Conservation (phyloP, 2,113 vertebrate species). For the Formicarius rufipectus region DNA sequence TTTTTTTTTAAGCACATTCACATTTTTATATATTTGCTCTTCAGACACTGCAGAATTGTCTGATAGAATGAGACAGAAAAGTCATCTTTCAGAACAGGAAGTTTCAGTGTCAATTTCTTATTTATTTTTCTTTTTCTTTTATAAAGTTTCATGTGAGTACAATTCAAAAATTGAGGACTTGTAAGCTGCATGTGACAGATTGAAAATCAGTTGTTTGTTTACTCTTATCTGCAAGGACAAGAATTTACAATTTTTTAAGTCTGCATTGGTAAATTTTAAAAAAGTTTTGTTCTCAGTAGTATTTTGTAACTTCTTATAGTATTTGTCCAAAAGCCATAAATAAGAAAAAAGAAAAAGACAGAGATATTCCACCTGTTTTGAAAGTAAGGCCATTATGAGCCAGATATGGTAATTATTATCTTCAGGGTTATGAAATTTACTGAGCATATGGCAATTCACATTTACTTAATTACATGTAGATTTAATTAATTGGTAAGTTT, state of each 20-base stretch:
- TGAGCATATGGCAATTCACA: conserved; percentile 29
- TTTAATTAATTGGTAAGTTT: conserved; percentile 33
- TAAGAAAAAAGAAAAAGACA: neutral
- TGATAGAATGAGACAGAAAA: neutral
- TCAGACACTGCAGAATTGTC: neutral
- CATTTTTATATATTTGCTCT: neutral
- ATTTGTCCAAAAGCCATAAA: neutral
- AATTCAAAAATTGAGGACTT: neutral
- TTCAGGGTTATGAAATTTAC: conserved; percentile 5
- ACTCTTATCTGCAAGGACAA: neutral
- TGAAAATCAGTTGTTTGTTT: neutral
- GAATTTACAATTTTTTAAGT: neutral
- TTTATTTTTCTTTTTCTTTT: neutral
- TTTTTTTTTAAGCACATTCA: neutral
- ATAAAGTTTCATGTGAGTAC: neutral
- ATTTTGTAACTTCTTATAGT: neutral
- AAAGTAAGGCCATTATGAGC: neutral
- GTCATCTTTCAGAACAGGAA: neutral
- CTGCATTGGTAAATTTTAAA: neutral
- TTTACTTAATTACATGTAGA: conserved; percentile 32
- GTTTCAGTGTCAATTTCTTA: neutral
- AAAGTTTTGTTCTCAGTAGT: neutral
- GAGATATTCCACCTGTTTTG: neutral
- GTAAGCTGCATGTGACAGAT: neutral
- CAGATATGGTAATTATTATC: neutral